These are phyloP conservation scores for Podabrus alpinus DNA, from an alignment of 2,888 invertebrate species.

Conservation along the genomic window DNA sequence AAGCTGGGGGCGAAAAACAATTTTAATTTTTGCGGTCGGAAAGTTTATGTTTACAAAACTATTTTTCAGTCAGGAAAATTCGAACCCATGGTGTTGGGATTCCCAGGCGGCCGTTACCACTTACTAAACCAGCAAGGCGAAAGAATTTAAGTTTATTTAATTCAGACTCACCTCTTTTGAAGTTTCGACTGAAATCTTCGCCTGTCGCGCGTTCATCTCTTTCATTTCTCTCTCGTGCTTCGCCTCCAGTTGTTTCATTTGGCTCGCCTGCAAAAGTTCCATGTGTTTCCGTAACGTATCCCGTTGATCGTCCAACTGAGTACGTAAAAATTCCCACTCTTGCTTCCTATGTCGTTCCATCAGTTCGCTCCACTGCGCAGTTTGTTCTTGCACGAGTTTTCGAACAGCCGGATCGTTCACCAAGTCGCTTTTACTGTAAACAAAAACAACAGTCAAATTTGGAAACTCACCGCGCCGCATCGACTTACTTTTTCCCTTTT, in stretches of 20 bases:
- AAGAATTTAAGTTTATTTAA: too few relatives aligned
- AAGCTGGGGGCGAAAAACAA: too few relatives aligned
- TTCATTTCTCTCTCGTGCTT: constrained; percentile 95
- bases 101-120: too few relatives aligned
- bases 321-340: constrained; percentile 80
- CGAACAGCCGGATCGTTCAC: constrained; percentile 78
- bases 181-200: constrained; percentile 95
- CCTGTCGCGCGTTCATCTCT: constrained; percentile 92
- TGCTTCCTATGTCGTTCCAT: constrained; percentile 81
- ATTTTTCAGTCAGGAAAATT: too few relatives aligned
- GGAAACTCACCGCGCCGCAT: background rate
- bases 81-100: too few relatives aligned
- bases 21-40: too few relatives aligned
- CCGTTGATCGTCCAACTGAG: constrained; percentile 84
- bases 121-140: too few relatives aligned
- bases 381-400: constrained; percentile 88
- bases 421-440: constrained; percentile 75
- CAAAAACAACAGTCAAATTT: background rate
- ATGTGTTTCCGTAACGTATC: constrained; percentile 73
- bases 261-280: constrained; percentile 78
- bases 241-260: constrained; percentile 87
- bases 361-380: constrained; percentile 92
- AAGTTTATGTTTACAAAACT: too few relatives aligned
- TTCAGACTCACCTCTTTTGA: constrained; percentile 82
- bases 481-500: constrained; percentile 85